phyloP scores from a whole-genome alignment of 2,113 vertebrate genomes.

The Ictidomys tridecemlineatus region DNA sequence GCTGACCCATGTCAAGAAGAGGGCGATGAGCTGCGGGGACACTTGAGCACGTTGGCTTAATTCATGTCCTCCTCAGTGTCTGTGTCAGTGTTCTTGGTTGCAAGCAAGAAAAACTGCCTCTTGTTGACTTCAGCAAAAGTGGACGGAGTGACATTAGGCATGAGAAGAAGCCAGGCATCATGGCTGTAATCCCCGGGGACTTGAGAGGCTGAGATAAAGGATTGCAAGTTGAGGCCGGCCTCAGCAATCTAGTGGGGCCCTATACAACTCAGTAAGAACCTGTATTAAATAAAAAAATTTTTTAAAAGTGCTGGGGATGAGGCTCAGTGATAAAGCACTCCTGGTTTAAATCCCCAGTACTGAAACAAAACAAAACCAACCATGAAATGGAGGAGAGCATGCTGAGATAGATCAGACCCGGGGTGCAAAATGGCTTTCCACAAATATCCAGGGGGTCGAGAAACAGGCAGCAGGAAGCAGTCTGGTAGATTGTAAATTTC shows the following conservation, averaged over 20 bases:
- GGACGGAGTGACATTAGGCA: not conserved
- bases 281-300: no score
- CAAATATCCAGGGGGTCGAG: not conserved
- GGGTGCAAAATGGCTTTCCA: not conserved
- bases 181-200: no score
- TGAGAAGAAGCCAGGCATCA: no score
- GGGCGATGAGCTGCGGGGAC: not conserved
- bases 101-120: not conserved
- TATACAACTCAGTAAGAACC: no score
- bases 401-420: not conserved
- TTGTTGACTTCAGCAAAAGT: not conserved
- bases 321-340: no score
- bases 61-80: not conserved
- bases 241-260: no score
- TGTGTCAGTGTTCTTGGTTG: not conserved
- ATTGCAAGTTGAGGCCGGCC: no score
- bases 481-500: not conserved
- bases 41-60: not conserved
- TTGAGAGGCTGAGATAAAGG: no score
- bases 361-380: no score
- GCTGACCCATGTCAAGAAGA: not conserved
- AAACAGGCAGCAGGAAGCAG: not conserved
- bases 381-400: not conserved
- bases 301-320: no score
- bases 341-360: no score